A percentile compares a stretch with the other conserved stretches of the same genome.
phyloP scores from a whole-genome alignment of 2,797 vertebrate genomes.

The Coluber constrictor region DNA sequence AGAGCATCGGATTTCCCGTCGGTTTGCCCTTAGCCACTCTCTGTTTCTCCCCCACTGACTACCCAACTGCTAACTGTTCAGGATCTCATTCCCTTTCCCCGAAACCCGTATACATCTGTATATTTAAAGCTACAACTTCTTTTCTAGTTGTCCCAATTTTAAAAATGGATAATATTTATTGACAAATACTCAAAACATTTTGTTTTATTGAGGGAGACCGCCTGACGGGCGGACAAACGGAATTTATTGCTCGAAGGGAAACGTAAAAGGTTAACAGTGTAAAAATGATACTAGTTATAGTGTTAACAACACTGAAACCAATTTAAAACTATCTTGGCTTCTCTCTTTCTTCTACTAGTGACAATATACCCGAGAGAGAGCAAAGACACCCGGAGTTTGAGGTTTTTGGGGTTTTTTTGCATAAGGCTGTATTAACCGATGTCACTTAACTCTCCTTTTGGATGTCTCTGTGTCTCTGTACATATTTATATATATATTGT shows the following conservation, averaged over 20 bases:
- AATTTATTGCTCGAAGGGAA: slow-evolving; percentile 25
- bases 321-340: slow-evolving; percentile 19
- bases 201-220: slow-evolving; percentile 56
- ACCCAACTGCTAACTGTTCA: neutral
- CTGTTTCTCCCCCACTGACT: neutral
- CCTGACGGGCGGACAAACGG: slow-evolving; percentile 42
- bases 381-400: too few relatives aligned
- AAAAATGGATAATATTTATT: slow-evolving; percentile 66
- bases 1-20: neutral
- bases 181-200: slow-evolving; percentile 58
- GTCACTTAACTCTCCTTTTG: slow-evolving; percentile 59
- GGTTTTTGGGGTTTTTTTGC: neutral
- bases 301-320: slow-evolving; percentile 24
- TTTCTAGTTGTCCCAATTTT: slow-evolving; percentile 54
- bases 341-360: neutral
- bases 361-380: slow-evolving; percentile 29
- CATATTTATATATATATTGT: slow-evolving; percentile 59
- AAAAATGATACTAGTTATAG: slow-evolving; percentile 24
- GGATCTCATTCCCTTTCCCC: neutral
- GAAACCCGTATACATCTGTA: slow-evolving; percentile 48
- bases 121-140: slow-evolving; percentile 38
- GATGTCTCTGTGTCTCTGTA: slow-evolving; percentile 4
- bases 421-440: slow-evolving; percentile 35
- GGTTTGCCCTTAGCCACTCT: neutral
- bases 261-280: slow-evolving; percentile 48